Evolutionary conservation across 2,113 vertebrate genomes (phyloP).

Genomic region (Butastur rufipennis): DNA sequence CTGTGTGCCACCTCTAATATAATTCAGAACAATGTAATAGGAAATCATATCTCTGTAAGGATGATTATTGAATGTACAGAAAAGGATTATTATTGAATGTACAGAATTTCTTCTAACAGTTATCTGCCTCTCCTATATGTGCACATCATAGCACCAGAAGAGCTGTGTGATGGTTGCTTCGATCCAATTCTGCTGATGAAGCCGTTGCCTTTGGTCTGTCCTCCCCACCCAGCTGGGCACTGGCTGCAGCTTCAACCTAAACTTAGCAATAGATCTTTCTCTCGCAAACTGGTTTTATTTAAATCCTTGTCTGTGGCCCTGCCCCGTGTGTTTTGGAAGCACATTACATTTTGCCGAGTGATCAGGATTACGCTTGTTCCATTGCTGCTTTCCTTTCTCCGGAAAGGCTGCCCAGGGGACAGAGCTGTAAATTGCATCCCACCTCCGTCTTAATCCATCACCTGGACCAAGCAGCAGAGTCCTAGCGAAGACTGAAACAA

Average conservation of each 20-base stretch:
- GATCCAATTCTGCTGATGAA: background rate
- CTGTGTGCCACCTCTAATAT: background rate
- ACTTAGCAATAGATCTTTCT: background rate
- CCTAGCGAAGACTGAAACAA: background rate
- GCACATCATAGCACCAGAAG: background rate
- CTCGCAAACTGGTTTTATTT: background rate
- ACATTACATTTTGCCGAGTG: background rate
- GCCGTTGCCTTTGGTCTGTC: background rate
- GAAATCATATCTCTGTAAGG: background rate
- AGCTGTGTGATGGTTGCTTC: background rate
- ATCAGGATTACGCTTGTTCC: background rate
- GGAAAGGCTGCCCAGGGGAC: constrained; percentile 7
- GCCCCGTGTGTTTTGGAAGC: background rate
- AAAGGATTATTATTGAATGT: background rate
- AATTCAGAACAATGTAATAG: background rate
- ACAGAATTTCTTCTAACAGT: background rate
- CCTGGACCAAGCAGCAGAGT: background rate
- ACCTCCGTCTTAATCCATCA: constrained; percentile 38
- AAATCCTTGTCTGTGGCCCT: background rate
- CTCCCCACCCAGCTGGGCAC: background rate
- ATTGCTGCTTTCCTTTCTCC: background rate
- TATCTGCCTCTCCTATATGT: background rate
- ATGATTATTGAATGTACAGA: background rate
- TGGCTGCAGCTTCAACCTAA: background rate
- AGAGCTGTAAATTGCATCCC: constrained; percentile 27